Conservation (phyloP, 2,797 vertebrate genomes). For the Hydrophis major region DNA sequence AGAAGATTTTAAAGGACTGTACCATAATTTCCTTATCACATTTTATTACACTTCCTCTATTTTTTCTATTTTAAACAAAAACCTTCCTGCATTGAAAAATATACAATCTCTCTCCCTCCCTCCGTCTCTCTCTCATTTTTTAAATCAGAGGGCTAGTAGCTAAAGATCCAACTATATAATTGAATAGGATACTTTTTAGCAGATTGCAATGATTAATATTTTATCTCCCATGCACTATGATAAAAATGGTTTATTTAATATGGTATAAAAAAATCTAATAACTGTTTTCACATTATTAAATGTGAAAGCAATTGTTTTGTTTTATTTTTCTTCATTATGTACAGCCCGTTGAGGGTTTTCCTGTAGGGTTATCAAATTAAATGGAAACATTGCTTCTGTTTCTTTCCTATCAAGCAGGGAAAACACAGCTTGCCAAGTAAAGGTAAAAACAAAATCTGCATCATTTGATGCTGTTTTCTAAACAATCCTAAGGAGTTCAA, state of each 20-base stretch:
- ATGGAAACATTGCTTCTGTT: neutral
- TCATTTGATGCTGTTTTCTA: neutral
- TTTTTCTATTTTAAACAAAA: neutral
- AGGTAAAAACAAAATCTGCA: neutral
- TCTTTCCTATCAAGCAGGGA: neutral
- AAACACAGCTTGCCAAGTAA: neutral
- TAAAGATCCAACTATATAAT: neutral
- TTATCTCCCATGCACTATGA: neutral
- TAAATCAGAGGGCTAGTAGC: neutral
- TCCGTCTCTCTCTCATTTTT: neutral
- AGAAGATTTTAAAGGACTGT: neutral
- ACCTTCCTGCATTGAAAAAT: no score
- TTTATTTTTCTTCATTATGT: constrained; percentile 6
- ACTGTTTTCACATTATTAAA: neutral
- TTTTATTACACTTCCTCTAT: neutral
- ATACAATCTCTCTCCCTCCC: no score
- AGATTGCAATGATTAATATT: constrained; percentile 14
- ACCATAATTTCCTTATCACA: neutral
- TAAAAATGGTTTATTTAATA: neutral
- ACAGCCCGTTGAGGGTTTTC: neutral
- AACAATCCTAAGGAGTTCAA: neutral
- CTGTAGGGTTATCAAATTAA: neutral
- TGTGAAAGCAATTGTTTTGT: neutral
- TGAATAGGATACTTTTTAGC: neutral
- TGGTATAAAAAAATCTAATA: neutral